phyloP scores from a whole-genome alignment of 2,888 invertebrate species.

The Meloe dianella region DNA sequence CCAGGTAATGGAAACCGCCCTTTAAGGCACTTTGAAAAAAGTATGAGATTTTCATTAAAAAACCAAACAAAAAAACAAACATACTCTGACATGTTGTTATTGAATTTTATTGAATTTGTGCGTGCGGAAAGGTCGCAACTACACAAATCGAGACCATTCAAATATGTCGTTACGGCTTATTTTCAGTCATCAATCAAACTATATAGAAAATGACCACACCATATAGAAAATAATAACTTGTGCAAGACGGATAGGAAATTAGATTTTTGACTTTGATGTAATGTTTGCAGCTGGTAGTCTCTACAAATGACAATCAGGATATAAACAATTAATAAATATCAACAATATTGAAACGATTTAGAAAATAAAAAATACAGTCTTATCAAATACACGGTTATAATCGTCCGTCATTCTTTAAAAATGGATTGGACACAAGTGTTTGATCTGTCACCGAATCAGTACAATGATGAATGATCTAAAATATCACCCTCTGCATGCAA shows the following conservation, averaged over 20 bases:
- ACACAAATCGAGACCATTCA: constrained; percentile 14
- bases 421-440: constrained; percentile 2
- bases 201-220: constrained; percentile 49
- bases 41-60: neutral
- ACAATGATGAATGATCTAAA: neutral
- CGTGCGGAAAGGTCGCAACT: constrained; percentile 10
- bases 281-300: constrained; percentile 39
- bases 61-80: neutral
- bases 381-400: neutral
- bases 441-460: constrained; percentile 9
- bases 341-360: neutral
- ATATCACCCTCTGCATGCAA: neutral
- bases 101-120: constrained; percentile 4
- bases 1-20: neutral
- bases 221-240: constrained; percentile 54
- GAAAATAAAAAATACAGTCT: neutral
- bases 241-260: constrained; percentile 56
- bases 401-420: neutral
- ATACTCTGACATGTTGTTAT: neutral
- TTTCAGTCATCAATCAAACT: constrained; percentile 49
- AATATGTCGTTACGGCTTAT: constrained; percentile 29
- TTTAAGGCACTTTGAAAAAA: neutral
- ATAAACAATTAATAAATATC: constrained; percentile 16
- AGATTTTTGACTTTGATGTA: constrained; percentile 58
- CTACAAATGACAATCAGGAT: constrained; percentile 20